Evolutionary conservation across 1,140 invertebrate species (phyloP).

Genomic region (Drosophila watanabei): DNA sequence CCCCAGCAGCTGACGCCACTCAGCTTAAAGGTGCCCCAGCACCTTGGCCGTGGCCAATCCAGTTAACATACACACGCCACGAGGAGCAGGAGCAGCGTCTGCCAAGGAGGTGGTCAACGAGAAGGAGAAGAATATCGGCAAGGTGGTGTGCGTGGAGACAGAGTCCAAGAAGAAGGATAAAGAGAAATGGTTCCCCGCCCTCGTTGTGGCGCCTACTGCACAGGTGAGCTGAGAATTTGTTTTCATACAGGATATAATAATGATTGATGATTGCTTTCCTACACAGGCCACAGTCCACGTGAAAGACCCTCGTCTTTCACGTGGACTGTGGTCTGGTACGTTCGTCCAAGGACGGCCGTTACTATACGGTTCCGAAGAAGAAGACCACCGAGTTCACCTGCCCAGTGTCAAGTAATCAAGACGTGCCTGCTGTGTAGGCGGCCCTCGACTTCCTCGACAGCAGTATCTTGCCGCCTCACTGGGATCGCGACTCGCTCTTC

Average conservation of each 20-base stretch:
- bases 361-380: conserved; percentile 97
- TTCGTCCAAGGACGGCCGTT: conserved; percentile 98
- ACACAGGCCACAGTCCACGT: conserved; percentile 90
- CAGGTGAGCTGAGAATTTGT: conserved; percentile 86
- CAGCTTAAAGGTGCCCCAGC: conserved; percentile 11
- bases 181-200: conserved; percentile 95
- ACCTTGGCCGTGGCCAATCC: not conserved
- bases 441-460: conserved; percentile 95
- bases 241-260: not conserved
- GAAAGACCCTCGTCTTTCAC: too few species aligned
- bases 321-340: too few species aligned
- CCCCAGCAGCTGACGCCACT: conserved; percentile 20
- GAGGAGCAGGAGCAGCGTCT: conserved; percentile 22
- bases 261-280: not conserved
- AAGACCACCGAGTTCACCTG: conserved; percentile 95
- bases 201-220: conserved; percentile 96
- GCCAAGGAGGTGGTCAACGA: conserved; percentile 86
- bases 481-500: conserved; percentile 96
- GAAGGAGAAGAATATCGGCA: conserved; percentile 91
- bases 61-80: conserved; percentile 28
- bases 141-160: conserved; percentile 93
- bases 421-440: conserved; percentile 95
- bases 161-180: conserved; percentile 91
- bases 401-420: conserved; percentile 92
- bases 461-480: conserved; percentile 95